These are phyloP conservation scores for Uloborus plumipes DNA, from an alignment of 2,888 invertebrate species.

Conservation along the genomic window DNA sequence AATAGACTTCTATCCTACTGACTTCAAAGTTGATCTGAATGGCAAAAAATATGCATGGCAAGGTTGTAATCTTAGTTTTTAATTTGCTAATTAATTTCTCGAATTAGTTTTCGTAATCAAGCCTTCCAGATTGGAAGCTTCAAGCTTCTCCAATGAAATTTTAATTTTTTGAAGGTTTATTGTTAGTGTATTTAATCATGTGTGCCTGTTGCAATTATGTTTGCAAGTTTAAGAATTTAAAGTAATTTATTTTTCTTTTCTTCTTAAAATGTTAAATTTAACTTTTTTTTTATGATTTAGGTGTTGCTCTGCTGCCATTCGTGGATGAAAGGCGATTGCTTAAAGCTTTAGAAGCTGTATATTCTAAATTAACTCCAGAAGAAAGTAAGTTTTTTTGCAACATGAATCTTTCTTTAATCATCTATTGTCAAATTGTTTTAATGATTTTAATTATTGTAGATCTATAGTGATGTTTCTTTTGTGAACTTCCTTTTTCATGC, in stretches of 20 bases:
- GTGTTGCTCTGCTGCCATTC: conserved; percentile 97
- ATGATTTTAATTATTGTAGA: too few species aligned
- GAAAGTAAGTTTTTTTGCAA: conserved; percentile 77
- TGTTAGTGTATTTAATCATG: too few species aligned
- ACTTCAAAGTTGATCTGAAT: conserved; percentile 95
- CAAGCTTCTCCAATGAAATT: too few species aligned
- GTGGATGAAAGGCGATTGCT: conserved; percentile 91
- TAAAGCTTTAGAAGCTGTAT: conserved; percentile 86
- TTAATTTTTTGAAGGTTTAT: too few species aligned
- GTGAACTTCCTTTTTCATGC: not conserved
- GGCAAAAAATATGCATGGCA: conserved; percentile 99
- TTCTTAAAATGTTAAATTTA: too few species aligned
- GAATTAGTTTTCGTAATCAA: too few species aligned
- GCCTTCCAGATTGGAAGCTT: not conserved
- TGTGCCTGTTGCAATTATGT: too few species aligned
- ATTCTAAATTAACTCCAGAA: conserved; percentile 82
- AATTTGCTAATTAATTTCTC: not conserved
- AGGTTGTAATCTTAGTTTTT: conserved; percentile 68
- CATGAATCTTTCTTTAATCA: not conserved
- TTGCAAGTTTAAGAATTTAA: too few species aligned
- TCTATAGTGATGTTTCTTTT: not conserved
- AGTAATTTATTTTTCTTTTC: too few species aligned
- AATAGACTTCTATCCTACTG: conserved; percentile 98
- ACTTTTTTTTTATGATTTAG: conserved; percentile 70
- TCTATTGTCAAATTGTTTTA: too few species aligned